Evolutionary conservation across 2,888 invertebrate species (phyloP), one percentile per base, ranked within the genome.

Genomic region (Apamea anceps): DNA sequence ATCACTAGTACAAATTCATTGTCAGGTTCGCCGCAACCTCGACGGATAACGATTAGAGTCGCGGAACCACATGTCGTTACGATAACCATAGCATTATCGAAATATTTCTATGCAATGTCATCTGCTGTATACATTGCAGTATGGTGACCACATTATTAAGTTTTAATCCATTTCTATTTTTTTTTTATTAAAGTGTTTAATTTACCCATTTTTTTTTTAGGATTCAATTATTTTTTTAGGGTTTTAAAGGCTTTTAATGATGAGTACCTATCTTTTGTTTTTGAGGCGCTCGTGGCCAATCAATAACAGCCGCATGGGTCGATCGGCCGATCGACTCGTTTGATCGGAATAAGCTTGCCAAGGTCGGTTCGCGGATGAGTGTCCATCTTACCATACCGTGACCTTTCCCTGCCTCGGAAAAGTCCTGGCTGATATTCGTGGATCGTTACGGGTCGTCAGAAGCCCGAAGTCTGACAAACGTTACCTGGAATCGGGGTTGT

Each of bases 1-100:
- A 92, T 89, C 95, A 92, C 96, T 96, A 95, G 13, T 42, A 67
- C 80, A 85, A 94, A 93, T 96, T 97, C 96, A 97, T 95, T 97
- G 96, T 97, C 96, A 97, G 96, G 96, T 96, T 96, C 96, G 96
- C 90, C 81, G 90, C 88, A 94, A 92, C 96, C 96, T 96, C 94
- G 94, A 84, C 85, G 88, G 95, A 95, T 94, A 95, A 82, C 91
- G 96, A 96, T 96, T 95, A 94, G 91, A 91, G 87, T 94, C 91
- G 93, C 96, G 96, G 96, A 96, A 96, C 94, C 90, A 88, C 75
- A 90, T 94, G 92, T 93, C 93, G 93, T 93, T 94, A 82, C 85
- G 91, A 93, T 93, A 92, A 93, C 91, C 89, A 91, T 91, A 89
- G 86, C 91, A 91, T 94, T 94, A 94, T 93, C 94, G 90, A 95